A percentile compares a stretch with the other conserved stretches of the same genome.
These are phyloP conservation scores for Coracopsis vasa DNA, from an alignment of 2,113 vertebrate genomes.

Conservation along the genomic window DNA sequence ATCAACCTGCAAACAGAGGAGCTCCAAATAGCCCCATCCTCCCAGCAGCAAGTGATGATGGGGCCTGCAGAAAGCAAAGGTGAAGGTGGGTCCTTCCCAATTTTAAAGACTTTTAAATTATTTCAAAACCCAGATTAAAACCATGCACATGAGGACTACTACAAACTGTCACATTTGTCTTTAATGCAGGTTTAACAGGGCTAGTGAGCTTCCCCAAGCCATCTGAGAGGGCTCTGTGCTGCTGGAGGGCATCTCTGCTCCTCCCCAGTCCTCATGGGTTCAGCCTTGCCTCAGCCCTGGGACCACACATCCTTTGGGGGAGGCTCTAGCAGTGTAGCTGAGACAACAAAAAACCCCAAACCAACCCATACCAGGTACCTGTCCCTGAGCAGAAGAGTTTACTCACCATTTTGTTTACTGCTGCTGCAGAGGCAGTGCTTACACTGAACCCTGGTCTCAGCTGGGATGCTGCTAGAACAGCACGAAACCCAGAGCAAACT, in stretches of 20 bases:
- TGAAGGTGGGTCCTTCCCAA: background rate
- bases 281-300: background rate
- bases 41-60: background rate
- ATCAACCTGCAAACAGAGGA: background rate
- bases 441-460: background rate
- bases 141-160: background rate
- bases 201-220: background rate
- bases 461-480: background rate
- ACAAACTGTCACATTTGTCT: background rate
- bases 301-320: background rate
- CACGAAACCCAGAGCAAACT: background rate
- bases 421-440: background rate
- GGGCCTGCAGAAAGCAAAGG: background rate
- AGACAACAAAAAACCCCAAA: background rate
- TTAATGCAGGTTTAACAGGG: background rate
- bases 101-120: background rate
- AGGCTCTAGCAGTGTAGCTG: background rate
- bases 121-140: background rate
- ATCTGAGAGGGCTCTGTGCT: background rate
- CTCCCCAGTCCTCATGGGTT: background rate
- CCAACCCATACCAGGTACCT: background rate
- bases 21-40: background rate
- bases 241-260: background rate
- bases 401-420: background rate
- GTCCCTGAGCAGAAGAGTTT: background rate